Evolutionary conservation across 2,797 vertebrate genomes (phyloP).

Genomic region (Poecilia wingei): DNA sequence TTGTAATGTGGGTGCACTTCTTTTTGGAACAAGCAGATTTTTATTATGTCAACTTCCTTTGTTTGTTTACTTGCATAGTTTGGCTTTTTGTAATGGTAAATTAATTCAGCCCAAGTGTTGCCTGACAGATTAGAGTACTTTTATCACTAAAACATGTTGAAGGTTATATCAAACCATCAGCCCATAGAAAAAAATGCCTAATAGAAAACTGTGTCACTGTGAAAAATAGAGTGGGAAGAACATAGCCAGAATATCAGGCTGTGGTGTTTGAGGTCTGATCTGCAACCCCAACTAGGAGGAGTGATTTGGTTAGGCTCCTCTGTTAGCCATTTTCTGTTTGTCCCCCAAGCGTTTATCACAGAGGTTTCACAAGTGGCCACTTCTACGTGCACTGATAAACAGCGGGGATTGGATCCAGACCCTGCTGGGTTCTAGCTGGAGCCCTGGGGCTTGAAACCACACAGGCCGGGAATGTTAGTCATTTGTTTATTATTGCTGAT

Average conservation of each 20-base stretch:
- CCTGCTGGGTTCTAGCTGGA: constrained; percentile 61
- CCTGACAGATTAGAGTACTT: constrained; percentile 8
- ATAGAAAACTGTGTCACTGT: constrained; percentile 22
- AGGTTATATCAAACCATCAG: constrained; percentile 20
- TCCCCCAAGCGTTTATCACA: constrained; percentile 64
- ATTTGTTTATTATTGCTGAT: constrained; percentile 77
- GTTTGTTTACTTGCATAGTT: constrained; percentile 3
- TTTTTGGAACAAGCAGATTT: background rate
- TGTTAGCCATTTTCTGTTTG: constrained; percentile 47
- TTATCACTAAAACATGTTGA: constrained; percentile 6
- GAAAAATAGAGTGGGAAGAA: constrained; percentile 39
- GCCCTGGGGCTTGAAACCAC: constrained; percentile 60
- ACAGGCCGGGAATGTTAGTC: constrained; percentile 67
- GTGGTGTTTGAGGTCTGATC: constrained; percentile 33
- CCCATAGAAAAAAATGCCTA: constrained; percentile 21
- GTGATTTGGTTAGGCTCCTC: constrained; percentile 38
- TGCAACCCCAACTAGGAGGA: constrained; percentile 58
- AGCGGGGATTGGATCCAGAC: constrained; percentile 80
- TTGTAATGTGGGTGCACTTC: background rate
- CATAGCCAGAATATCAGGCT: constrained; percentile 19
- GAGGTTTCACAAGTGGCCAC: constrained; percentile 66
- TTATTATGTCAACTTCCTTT: background rate
- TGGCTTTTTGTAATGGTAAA: background rate
- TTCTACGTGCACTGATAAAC: constrained; percentile 73
- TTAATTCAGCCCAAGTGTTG: background rate